phyloP scores from a whole-genome alignment of 2,113 vertebrate species.

The Accipiter virgatus region DNA sequence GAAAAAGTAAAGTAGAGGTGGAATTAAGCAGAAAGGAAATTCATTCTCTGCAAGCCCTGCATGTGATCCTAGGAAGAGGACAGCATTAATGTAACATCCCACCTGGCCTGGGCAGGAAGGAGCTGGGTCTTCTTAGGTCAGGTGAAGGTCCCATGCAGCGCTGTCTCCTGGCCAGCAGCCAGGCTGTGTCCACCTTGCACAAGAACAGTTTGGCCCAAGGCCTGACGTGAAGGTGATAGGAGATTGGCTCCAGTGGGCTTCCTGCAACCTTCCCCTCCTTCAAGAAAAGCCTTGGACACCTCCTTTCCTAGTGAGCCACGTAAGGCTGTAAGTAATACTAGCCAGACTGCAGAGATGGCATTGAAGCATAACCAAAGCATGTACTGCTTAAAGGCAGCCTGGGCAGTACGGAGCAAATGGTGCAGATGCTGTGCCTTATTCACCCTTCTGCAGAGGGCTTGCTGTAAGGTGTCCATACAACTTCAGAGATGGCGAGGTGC shows the following conservation, averaged over 20 bases:
- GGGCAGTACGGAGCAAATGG: fast-evolving
- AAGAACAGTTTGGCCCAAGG: not conserved
- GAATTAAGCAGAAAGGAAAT: not conserved
- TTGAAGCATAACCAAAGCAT: not conserved
- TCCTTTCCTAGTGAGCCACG: not conserved
- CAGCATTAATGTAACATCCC: not conserved
- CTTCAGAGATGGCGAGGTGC: not conserved
- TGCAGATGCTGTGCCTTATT: not conserved
- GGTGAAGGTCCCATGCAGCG: not conserved
- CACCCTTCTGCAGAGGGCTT: not conserved
- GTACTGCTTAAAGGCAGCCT: not conserved
- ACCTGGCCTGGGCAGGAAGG: not conserved
- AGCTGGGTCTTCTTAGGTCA: not conserved
- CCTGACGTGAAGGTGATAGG: not conserved
- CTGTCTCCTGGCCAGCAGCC: not conserved
- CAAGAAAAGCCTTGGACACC: not conserved
- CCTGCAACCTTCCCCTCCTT: not conserved
- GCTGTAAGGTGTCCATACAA: not conserved
- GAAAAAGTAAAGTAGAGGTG: not conserved
- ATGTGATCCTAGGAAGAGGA: not conserved
- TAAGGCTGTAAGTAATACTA: not conserved
- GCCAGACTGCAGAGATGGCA: not conserved
- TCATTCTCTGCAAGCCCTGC: not conserved
- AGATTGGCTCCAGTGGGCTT: not conserved
- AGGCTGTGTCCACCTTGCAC: not conserved